Evolutionary conservation across 2,888 invertebrate genomes (phyloP).

Genomic region (Prosopocoilus inquinatus): DNA sequence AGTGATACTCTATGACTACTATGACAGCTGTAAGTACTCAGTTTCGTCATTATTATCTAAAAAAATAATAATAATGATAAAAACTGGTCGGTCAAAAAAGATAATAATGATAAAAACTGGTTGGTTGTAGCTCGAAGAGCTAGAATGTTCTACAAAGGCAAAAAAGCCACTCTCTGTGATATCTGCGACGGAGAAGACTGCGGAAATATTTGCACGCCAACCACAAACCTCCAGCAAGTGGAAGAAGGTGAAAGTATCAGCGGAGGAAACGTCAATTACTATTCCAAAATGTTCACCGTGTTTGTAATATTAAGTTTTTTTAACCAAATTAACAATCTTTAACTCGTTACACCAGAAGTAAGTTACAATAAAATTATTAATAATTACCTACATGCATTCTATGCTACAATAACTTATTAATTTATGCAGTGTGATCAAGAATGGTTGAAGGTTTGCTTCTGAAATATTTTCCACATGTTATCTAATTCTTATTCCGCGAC

Average conservation of each 20-base stretch:
- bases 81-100: too few species aligned
- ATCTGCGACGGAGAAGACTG: constrained; percentile 74
- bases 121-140: constrained; percentile 70
- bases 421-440: too few species aligned
- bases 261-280: not conserved
- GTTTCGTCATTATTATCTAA: not conserved
- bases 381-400: too few species aligned
- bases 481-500: too few species aligned
- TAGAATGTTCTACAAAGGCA: constrained; percentile 76
- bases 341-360: too few species aligned
- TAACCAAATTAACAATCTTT: too few species aligned
- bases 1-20: constrained; percentile 85
- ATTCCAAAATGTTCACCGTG: not conserved
- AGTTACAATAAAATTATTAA: too few species aligned
- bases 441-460: too few species aligned
- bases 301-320: too few species aligned
- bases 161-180: constrained; percentile 72
- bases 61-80: constrained; percentile 1
- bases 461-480: too few species aligned
- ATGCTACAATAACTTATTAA: too few species aligned
- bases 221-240: constrained; percentile 37
- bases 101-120: not conserved
- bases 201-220: constrained; percentile 51
- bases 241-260: constrained; percentile 19
- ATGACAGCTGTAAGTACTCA: constrained; percentile 76